Conservation (phyloP, 2,113 vertebrate species). For the Centropristis striata region DNA sequence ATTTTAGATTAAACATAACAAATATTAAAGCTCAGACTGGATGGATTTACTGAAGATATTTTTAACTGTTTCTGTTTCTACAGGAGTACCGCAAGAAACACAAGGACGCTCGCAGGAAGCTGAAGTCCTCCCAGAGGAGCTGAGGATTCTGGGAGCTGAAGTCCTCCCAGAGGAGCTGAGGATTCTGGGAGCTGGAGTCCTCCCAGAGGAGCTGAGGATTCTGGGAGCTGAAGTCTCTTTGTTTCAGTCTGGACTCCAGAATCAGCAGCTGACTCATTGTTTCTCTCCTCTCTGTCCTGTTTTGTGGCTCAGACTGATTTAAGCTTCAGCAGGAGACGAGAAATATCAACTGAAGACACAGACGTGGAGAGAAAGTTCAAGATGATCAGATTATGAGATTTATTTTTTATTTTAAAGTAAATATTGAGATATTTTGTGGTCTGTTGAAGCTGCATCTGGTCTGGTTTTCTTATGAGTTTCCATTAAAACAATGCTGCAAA, state of each 20-base stretch:
- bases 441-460: background rate
- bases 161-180: too few relatives aligned
- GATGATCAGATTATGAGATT: conserved; percentile 15
- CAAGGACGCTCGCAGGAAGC: conserved; percentile 89
- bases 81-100: conserved; percentile 95
- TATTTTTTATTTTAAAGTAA: conserved; percentile 7
- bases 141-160: conserved; percentile 64
- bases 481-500: background rate
- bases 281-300: background rate
- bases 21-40: background rate
- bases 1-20: too few relatives aligned
- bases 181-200: too few relatives aligned
- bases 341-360: background rate
- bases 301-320: conserved; percentile 8
- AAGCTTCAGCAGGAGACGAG: background rate
- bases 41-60: background rate
- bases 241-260: background rate
- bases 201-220: too few relatives aligned
- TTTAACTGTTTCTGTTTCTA: background rate
- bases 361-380: background rate
- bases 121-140: conserved; percentile 78
- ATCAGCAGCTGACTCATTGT: background rate
- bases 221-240: conserved; percentile 26
- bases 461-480: background rate
- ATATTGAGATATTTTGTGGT: conserved; percentile 5